These are phyloP conservation scores for Canis aureus DNA, from an alignment of 2,113 vertebrate genomes.

Conservation along the genomic window DNA sequence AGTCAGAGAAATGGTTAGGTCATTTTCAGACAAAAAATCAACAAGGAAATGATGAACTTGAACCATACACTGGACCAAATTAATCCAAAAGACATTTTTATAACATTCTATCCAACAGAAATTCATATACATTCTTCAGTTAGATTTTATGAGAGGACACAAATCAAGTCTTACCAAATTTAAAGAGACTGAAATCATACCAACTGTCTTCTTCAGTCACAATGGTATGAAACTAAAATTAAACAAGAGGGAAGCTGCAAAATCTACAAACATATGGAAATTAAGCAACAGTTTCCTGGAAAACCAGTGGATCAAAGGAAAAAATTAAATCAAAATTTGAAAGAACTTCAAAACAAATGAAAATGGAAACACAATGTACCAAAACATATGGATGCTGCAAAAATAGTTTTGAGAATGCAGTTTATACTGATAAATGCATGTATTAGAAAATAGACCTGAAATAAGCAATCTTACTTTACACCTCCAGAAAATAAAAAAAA, in stretches of 20 bases:
- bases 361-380: not conserved
- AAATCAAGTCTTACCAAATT: not conserved
- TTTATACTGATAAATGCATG: not conserved
- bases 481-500: not conserved
- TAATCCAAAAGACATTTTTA: not conserved
- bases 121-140: not conserved
- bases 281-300: not conserved
- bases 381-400: not conserved
- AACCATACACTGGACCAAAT: not conserved
- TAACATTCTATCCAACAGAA: not conserved
- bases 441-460: not conserved
- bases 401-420: not conserved
- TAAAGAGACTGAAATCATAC: not conserved
- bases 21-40: not conserved
- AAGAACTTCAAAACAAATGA: not conserved
- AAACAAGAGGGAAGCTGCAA: not conserved
- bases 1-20: not conserved
- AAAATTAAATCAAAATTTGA: not conserved
- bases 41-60: not conserved
- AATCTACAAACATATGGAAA: not conserved
- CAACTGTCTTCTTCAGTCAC: not conserved
- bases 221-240: not conserved
- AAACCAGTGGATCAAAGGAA: not conserved
- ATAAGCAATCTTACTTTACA: not conserved
- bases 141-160: not conserved